phyloP scores from a whole-genome alignment of 2,888 invertebrate species.

The Cataglyphis rosenhaueri region DNA sequence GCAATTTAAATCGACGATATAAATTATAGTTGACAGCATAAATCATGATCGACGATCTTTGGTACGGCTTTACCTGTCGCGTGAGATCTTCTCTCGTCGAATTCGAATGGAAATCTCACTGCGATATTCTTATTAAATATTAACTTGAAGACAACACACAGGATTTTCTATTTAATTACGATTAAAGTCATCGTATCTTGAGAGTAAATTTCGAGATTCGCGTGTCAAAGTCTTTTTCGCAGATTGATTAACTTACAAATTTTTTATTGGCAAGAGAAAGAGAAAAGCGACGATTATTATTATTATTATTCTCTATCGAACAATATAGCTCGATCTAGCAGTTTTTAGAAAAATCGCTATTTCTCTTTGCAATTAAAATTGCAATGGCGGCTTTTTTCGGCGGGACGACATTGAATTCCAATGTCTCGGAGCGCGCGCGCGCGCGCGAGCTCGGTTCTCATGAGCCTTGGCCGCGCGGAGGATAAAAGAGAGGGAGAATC shows the following conservation, averaged over 20 bases:
- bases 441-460: conserved; percentile 71
- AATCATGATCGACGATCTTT: background rate
- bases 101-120: background rate
- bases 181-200: background rate
- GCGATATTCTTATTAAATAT: background rate
- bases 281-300: background rate
- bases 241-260: background rate
- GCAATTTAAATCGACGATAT: background rate
- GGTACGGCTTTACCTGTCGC: background rate
- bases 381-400: conserved; percentile 71
- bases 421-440: conserved; percentile 67
- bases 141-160: background rate
- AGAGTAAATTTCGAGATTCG: background rate
- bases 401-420: conserved; percentile 72
- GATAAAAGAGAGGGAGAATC: conserved; percentile 58
- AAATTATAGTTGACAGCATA: background rate
- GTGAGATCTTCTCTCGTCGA: background rate
- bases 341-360: background rate
- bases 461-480: conserved; percentile 68
- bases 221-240: background rate
- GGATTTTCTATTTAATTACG: background rate
- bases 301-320: background rate
- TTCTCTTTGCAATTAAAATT: conserved; percentile 61
- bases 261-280: background rate
- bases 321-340: background rate